phyloP scores from a whole-genome alignment of 2,113 vertebrate genomes.

The Rhinopomastus cyanomelas region DNA sequence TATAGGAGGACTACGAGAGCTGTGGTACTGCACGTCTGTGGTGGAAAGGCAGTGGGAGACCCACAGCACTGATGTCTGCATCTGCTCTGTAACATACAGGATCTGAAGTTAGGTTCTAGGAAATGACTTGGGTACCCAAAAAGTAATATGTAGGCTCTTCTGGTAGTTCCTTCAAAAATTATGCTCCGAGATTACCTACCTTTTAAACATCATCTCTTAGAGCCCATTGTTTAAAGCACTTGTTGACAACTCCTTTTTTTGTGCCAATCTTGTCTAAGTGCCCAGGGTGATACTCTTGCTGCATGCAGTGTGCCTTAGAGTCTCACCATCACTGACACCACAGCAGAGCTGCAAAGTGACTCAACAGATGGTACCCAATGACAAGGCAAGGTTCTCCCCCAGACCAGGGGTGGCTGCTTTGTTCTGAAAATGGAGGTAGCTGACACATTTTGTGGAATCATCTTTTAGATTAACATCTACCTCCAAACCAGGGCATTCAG shows the following conservation, averaged over 20 bases:
- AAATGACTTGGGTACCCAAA: background rate
- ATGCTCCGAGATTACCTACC: background rate
- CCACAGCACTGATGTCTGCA: accelerated
- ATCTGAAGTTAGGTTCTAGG: background rate
- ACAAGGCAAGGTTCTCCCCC: background rate
- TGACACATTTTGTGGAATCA: background rate
- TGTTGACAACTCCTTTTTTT: background rate
- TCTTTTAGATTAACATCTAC: background rate
- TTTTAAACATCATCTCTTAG: background rate
- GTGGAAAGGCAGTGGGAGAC: background rate
- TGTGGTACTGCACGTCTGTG: background rate
- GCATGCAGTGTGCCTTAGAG: background rate
- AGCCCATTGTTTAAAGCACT: background rate
- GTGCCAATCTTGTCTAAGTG: background rate
- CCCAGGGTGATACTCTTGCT: too few species aligned
- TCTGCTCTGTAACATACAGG: background rate
- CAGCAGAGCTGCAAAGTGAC: background rate
- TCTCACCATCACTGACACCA: accelerated
- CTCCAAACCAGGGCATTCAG: background rate
- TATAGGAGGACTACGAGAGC: background rate
- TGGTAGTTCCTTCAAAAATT: background rate
- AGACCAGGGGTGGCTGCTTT: background rate
- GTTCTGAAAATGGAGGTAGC: background rate
- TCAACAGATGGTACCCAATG: background rate
- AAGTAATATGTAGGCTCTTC: background rate